phyloP scores from a whole-genome alignment of 2,113 vertebrate genomes.

The Spea bombifrons region DNA sequence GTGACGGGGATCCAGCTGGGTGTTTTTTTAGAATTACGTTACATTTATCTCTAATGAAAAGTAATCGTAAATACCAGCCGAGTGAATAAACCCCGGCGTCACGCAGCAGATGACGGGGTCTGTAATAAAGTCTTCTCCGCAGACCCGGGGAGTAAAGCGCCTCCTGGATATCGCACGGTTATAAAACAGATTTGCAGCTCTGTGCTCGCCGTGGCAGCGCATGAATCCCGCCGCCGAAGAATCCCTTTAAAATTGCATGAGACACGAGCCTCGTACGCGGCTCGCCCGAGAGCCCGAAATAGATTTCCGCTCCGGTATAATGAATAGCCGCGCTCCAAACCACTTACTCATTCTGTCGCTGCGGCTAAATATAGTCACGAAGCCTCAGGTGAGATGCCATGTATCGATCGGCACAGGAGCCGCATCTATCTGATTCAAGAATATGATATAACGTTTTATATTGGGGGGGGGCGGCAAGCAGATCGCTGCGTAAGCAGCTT shows the following conservation, averaged over 20 bases:
- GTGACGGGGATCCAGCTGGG: no score
- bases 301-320: constrained; percentile 59
- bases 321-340: constrained; percentile 57
- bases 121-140: no score
- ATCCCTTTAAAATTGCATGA: constrained; percentile 58
- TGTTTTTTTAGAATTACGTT: no score
- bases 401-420: constrained; percentile 49
- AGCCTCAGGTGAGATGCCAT: constrained; percentile 56
- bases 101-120: no score
- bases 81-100: no score
- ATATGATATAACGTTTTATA: constrained; percentile 10
- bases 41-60: no score
- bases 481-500: constrained; percentile 6
- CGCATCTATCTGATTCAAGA: constrained; percentile 39
- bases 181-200: constrained; percentile 57
- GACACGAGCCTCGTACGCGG: not conserved
- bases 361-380: constrained; percentile 57
- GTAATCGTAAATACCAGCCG: no score
- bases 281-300: constrained; percentile 57
- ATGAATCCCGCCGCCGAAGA: constrained; percentile 59
- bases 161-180: no score
- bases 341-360: constrained; percentile 57
- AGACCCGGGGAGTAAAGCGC: no score
- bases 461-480: not conserved
- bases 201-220: constrained; percentile 52